phyloP scores from a whole-genome alignment of 2,113 vertebrate genomes.

The Chlorocebus sabaeus region DNA sequence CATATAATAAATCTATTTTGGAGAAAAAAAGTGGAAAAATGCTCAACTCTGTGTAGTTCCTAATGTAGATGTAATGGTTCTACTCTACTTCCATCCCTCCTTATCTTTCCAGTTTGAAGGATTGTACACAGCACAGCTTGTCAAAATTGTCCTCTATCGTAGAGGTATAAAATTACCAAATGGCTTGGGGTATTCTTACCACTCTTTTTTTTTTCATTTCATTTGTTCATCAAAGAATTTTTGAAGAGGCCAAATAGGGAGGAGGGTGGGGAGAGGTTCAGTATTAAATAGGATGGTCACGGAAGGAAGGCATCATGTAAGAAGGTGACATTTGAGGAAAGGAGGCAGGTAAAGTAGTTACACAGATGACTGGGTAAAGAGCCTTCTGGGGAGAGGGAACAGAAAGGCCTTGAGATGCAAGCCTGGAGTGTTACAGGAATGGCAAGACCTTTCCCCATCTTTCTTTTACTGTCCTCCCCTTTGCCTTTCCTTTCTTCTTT shows the following conservation, averaged over 20 bases:
- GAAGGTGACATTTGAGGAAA: background rate
- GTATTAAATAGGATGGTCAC: background rate
- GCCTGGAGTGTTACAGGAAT: background rate
- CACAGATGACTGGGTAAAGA: background rate
- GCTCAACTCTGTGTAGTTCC: background rate
- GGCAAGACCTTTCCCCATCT: background rate
- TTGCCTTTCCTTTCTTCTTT: background rate
- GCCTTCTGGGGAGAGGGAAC: background rate
- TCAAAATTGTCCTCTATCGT: background rate
- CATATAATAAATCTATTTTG: background rate
- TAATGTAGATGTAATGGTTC: background rate
- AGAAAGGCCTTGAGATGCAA: background rate
- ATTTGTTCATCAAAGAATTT: slow-evolving; percentile 7
- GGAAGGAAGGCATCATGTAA: background rate
- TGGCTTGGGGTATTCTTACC: background rate
- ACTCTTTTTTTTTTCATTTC: background rate
- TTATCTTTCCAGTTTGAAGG: background rate
- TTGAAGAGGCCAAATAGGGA: background rate
- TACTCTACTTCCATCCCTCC: background rate
- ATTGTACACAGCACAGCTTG: background rate
- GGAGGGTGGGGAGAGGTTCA: background rate
- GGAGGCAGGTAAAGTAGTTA: background rate
- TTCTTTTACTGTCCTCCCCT: background rate
- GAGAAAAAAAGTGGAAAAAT: background rate
- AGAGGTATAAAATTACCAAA: background rate